phyloP scores from a whole-genome alignment of 1,140 invertebrate genomes.

The Hermetia illucens region DNA sequence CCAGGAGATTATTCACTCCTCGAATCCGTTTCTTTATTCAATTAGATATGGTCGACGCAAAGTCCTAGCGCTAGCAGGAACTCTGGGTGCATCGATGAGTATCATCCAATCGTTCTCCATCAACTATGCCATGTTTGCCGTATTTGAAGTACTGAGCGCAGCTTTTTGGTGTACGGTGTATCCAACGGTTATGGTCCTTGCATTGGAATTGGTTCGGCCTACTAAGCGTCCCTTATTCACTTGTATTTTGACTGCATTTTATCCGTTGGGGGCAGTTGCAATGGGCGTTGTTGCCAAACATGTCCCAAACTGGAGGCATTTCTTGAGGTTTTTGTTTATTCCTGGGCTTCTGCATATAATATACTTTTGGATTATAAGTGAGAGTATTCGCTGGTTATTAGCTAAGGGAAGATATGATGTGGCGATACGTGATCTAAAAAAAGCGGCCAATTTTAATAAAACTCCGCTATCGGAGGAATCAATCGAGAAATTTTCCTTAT shows the following conservation, averaged over 20 bases:
- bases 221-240: slow-evolving; percentile 52
- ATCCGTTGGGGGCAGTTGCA: slow-evolving; percentile 48
- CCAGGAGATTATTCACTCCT: too few relatives aligned
- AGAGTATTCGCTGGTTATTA: slow-evolving; percentile 51
- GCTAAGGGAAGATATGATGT: slow-evolving; percentile 44
- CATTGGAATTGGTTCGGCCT: slow-evolving; percentile 57
- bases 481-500: too few relatives aligned
- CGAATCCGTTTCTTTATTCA: too few relatives aligned
- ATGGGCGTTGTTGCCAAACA: slow-evolving; percentile 46
- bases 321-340: slow-evolving; percentile 47
- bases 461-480: too few relatives aligned
- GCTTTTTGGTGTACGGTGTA: too few relatives aligned
- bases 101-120: too few relatives aligned
- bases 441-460: slow-evolving; percentile 40
- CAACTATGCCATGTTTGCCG: too few relatives aligned
- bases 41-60: too few relatives aligned
- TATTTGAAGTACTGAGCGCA: too few relatives aligned
- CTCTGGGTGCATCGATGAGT: too few relatives aligned
- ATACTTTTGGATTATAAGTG: slow-evolving; percentile 37
- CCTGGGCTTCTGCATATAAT: slow-evolving; percentile 43
- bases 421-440: slow-evolving; percentile 36
- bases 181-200: too few relatives aligned
- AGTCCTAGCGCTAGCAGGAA: too few relatives aligned
- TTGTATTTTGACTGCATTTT: slow-evolving; percentile 46
- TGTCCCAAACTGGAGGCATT: slow-evolving; percentile 47